phyloP scores from a whole-genome alignment of 92 coral and sea anemone species.

The Heliopora coerulea region DNA sequence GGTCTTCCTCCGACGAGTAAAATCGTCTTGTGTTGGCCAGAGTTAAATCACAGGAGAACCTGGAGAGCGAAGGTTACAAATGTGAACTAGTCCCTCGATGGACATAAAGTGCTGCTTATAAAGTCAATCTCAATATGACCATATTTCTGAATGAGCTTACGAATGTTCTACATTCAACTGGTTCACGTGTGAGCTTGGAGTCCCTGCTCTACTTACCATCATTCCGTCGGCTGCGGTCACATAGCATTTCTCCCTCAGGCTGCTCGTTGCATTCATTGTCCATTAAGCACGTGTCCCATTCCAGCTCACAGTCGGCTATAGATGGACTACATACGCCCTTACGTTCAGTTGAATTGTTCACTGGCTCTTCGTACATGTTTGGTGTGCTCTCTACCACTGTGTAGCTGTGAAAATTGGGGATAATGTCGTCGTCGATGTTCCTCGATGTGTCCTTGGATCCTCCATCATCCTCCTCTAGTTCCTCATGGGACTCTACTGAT shows the following conservation, averaged over 20 bases:
- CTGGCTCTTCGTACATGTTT: not conserved
- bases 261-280: constrained; percentile 38
- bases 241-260: not conserved
- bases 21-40: too few species aligned
- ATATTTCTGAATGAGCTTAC: too few species aligned
- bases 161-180: too few species aligned
- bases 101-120: too few species aligned
- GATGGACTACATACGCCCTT: not conserved
- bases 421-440: not conserved
- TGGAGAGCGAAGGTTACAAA: too few species aligned
- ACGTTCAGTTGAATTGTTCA: not conserved
- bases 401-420: not conserved
- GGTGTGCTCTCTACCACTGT: not conserved
- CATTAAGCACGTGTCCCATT: constrained; percentile 88
- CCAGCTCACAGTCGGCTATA: constrained; percentile 58
- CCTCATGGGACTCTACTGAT: not conserved
- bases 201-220: constrained; percentile 4
- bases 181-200: too few species aligned
- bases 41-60: too few species aligned
- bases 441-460: not conserved
- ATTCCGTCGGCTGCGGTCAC: not conserved
- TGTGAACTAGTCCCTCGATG: too few species aligned
- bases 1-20: too few species aligned
- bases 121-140: too few species aligned
- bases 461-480: not conserved